These are phyloP conservation scores for Drosophila tripunctata DNA, from an alignment of 2,888 invertebrate species.

Conservation along the genomic window DNA sequence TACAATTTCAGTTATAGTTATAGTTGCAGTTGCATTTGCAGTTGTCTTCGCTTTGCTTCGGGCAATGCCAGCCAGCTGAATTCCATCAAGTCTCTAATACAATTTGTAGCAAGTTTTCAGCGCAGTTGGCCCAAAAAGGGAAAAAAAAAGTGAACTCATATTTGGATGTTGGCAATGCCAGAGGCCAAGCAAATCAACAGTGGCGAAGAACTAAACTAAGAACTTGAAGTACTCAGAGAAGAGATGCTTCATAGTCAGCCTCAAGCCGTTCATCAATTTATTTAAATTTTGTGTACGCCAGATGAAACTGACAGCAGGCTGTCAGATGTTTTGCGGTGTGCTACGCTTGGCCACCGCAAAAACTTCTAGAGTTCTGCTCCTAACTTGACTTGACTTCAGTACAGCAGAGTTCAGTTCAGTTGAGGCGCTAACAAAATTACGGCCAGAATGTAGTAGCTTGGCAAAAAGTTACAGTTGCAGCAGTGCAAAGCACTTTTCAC, in stretches of 20 bases:
- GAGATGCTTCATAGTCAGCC: background rate
- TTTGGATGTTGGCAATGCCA: constrained; percentile 25
- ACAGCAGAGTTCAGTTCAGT: constrained; percentile 14
- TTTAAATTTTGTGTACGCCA: constrained; percentile 66
- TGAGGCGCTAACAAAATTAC: constrained; percentile 60
- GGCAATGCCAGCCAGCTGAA: constrained; percentile 31
- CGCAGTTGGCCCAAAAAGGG: constrained; percentile 15
- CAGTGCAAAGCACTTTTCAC: constrained; percentile 45
- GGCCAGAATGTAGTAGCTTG: constrained; percentile 38
- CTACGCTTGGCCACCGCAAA: constrained; percentile 56
- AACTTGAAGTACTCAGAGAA: background rate
- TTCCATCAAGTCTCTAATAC: constrained; percentile 38
- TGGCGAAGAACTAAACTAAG: constrained; percentile 1
- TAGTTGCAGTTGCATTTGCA: constrained; percentile 25
- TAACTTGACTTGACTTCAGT: constrained; percentile 8
- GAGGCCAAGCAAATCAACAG: constrained; percentile 55
- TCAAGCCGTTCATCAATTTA: constrained; percentile 64
- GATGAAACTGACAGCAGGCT: constrained; percentile 63
- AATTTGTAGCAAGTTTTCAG: constrained; percentile 58
- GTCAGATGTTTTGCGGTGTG: no score
- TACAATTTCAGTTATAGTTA: constrained; percentile 44
- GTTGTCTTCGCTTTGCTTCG: constrained; percentile 6
- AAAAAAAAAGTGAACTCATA: constrained; percentile 24
- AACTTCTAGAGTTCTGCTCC: constrained; percentile 36
- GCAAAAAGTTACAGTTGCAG: constrained; percentile 40